Conservation (phyloP, 1,140 invertebrate species). For the Ceratoteleas bidentatus region DNA sequence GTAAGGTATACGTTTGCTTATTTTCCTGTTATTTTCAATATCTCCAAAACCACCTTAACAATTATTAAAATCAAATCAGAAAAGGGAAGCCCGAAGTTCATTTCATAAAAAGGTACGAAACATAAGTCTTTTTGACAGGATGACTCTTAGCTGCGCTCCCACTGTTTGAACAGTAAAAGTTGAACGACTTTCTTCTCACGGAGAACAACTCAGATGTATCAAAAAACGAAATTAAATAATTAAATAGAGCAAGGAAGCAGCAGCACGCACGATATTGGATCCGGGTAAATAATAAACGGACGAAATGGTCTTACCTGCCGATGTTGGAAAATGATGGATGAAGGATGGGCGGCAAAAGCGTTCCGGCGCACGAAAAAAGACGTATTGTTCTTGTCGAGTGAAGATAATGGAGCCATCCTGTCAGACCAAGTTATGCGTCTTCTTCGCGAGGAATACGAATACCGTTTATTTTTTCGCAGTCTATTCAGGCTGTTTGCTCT, state of each 20-base stretch:
- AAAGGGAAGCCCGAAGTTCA: too few relatives aligned
- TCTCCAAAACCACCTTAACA: too few relatives aligned
- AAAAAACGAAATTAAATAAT: slow-evolving; percentile 26
- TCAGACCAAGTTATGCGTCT: slow-evolving; percentile 72
- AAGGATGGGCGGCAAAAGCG: slow-evolving; percentile 49
- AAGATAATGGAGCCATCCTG: slow-evolving; percentile 72
- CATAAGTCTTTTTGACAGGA: background rate
- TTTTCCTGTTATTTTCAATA: too few relatives aligned
- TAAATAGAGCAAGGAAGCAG: slow-evolving; percentile 19
- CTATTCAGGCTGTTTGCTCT: slow-evolving; percentile 32
- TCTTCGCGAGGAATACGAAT: slow-evolving; percentile 39
- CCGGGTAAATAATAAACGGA: slow-evolving; percentile 70
- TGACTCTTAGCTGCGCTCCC: background rate
- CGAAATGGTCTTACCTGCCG: slow-evolving; percentile 63
- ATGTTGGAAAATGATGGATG: slow-evolving; percentile 71
- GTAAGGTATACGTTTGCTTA: too few relatives aligned
- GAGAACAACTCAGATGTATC: slow-evolving; percentile 14
- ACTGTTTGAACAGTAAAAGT: slow-evolving; percentile 6
- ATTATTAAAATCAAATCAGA: too few relatives aligned
- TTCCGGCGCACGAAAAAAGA: slow-evolving; percentile 60
- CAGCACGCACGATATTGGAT: slow-evolving; percentile 5
- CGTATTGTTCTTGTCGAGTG: slow-evolving; percentile 71
- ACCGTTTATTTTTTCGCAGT: slow-evolving; percentile 20
- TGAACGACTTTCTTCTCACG: background rate
- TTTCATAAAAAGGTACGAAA: background rate